A percentile compares a stretch with the other conserved stretches of the same genome.
phyloP scores from a whole-genome alignment of 1,140 invertebrate genomes.

The Lucilia cuprina region DNA sequence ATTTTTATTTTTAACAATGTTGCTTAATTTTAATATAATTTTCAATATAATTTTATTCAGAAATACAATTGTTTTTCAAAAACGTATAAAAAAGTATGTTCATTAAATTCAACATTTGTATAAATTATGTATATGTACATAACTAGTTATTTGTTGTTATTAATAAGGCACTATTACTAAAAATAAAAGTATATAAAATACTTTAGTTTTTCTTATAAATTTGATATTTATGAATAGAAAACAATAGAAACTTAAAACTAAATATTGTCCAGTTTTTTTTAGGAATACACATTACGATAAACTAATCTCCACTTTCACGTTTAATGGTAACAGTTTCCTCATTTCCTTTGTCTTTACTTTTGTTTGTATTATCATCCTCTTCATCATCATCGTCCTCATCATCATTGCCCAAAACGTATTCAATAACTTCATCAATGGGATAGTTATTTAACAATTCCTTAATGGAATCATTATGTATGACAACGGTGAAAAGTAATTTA shows the following conservation, averaged over 20 bases:
- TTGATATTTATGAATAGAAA: not conserved
- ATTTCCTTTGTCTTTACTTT: conserved; percentile 26
- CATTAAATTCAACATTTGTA: not conserved
- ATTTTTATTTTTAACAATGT: no score
- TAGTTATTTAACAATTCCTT: conserved; percentile 78
- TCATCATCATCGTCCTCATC: conserved; percentile 57
- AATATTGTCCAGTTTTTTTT: not conserved
- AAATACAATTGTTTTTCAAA: not conserved
- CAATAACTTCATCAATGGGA: conserved; percentile 82
- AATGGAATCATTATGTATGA: conserved; percentile 78
- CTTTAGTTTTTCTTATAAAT: not conserved
- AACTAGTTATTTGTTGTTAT: not conserved
- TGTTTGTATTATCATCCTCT: not conserved
- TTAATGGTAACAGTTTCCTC: conserved; percentile 29
- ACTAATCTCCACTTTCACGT: not conserved
- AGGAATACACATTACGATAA: not conserved
- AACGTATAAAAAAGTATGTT: not conserved
- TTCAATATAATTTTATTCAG: no score
- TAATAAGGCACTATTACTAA: not conserved
- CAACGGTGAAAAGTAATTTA: conserved; percentile 77
- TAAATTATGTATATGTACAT: not conserved
- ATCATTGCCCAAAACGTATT: conserved; percentile 69
- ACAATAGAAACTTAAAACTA: not conserved
- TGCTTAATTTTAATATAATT: no score
- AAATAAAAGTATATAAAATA: not conserved